These are phyloP conservation scores for Patagioenas fasciata DNA, from an alignment of 2,113 vertebrate species.

Conservation along the genomic window DNA sequence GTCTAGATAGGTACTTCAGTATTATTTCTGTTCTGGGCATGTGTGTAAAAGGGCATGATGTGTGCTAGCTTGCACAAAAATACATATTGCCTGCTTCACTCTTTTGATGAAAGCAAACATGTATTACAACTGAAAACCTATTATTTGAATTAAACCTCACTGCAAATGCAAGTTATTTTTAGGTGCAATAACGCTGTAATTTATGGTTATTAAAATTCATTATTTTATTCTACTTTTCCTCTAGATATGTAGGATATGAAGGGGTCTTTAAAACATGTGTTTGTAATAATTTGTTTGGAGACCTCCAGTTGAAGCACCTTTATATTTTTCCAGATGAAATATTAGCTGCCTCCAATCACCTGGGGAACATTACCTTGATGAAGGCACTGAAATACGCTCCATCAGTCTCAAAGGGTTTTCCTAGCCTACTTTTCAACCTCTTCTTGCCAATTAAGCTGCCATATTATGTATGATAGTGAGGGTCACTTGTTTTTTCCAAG, in stretches of 20 bases:
- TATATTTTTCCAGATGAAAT: conserved; percentile 84
- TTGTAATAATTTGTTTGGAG: conserved; percentile 73
- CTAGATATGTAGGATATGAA: conserved; percentile 80
- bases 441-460: conserved; percentile 93
- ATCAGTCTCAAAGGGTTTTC: conserved; percentile 88
- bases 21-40: conserved; percentile 52
- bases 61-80: neutral
- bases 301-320: conserved; percentile 81
- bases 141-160: conserved; percentile 82
- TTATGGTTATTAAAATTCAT: conserved; percentile 83
- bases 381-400: conserved; percentile 90
- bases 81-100: neutral
- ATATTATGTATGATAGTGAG: conserved; percentile 95
- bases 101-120: conserved; percentile 68
- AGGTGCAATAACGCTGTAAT: conserved; percentile 78
- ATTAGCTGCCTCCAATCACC: conserved; percentile 90
- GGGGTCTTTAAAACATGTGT: conserved; percentile 70
- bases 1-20: conserved; percentile 38
- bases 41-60: neutral
- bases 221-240: conserved; percentile 73
- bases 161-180: conserved; percentile 79
- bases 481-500: conserved; percentile 86
- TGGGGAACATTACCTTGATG: conserved; percentile 90
- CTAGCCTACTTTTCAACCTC: conserved; percentile 86
- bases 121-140: conserved; percentile 83